Evolutionary conservation across 2,888 invertebrate species (phyloP).

Genomic region (Polyommatus iphigenia): DNA sequence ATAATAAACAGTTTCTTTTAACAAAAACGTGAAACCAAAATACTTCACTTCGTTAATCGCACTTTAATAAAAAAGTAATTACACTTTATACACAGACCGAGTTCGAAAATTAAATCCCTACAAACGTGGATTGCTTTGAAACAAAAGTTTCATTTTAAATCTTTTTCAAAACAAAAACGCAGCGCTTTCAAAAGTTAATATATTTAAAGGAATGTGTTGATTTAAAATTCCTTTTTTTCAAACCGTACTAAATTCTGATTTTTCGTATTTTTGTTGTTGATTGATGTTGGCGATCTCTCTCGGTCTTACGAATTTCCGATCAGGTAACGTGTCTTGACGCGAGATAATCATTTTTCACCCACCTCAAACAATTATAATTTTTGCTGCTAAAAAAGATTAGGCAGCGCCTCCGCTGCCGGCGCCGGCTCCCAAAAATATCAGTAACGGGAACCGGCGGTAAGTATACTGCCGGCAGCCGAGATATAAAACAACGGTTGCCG

Average conservation of each 20-base stretch:
- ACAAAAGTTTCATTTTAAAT: constrained; percentile 51
- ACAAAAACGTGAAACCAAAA: constrained; percentile 32
- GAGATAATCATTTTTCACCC: background rate
- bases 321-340: too few species aligned
- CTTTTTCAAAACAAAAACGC: constrained; percentile 43
- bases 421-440: too few species aligned
- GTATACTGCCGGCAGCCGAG: too few species aligned
- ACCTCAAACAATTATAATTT: background rate
- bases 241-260: constrained; percentile 42
- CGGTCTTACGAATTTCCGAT: too few species aligned
- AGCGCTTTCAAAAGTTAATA: constrained; percentile 49
- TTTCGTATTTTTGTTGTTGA: too few species aligned
- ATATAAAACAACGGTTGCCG: too few species aligned
- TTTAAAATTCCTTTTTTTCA: constrained; percentile 49
- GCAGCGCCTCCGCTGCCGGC: too few species aligned
- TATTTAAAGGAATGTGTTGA: constrained; percentile 58
- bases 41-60: constrained; percentile 36
- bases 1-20: constrained; percentile 35
- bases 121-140: constrained; percentile 43
- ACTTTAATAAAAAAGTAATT: constrained; percentile 36
- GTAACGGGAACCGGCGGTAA: too few species aligned
- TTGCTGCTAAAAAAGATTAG: background rate
- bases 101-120: constrained; percentile 45
- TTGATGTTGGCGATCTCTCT: too few species aligned
- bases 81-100: constrained; percentile 45